Base-by-base conservation (phyloP, 2,797 vertebrate species). In the Anguilla obscura region DNA sequence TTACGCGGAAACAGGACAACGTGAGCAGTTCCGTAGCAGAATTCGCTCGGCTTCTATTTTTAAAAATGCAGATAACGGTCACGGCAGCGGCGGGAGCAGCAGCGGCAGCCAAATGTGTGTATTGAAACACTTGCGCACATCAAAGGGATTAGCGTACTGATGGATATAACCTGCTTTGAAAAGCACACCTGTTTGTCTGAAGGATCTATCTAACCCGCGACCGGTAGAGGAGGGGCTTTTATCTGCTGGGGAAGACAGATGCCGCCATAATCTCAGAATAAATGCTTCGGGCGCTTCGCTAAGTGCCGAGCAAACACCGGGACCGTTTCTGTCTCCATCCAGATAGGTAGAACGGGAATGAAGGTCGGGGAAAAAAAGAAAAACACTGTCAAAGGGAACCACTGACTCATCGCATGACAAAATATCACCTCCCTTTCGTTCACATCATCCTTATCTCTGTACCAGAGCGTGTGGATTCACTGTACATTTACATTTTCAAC, bases 131-230 rank as follows among this genome's bases (percentile, higher is more conserved):
- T 58, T 21, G 33, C 27, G 56, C 5, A 24, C 56, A 86, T 82
- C 45, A 82, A 82, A 48, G 45, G 33, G 58, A 86, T 63, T 66
- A n/a, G 58, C 30, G n/a, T 3, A 21, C 3, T 58, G 60, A 69
- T 86, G 58, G 40, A 40, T 58, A 66, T 16, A 69, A 40, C 21
- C 36, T 0, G 33, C 24, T 40, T 36, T n/a, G 21, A 86, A 86
- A 86, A 36, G 85, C 58, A 66, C 85, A 86, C 85, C 84, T 85
- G 58, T 69, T 56, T 60, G 33, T 56, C 30, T 63, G 33, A 30
- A 69, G 40, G 21, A 36, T 86, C 18, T 69, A 66, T 45, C 58
- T 69, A 18, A 12, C 54, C 30, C 16, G 10, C 54, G 50, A 30
- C 10, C 27, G 18, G 16, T 9, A 18, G 30, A 16, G 33, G 30